A percentile compares a stretch with the other conserved stretches of the same genome.
Conservation (phyloP, 2,888 invertebrate genomes). For the Reticulitermes lucifugus region DNA sequence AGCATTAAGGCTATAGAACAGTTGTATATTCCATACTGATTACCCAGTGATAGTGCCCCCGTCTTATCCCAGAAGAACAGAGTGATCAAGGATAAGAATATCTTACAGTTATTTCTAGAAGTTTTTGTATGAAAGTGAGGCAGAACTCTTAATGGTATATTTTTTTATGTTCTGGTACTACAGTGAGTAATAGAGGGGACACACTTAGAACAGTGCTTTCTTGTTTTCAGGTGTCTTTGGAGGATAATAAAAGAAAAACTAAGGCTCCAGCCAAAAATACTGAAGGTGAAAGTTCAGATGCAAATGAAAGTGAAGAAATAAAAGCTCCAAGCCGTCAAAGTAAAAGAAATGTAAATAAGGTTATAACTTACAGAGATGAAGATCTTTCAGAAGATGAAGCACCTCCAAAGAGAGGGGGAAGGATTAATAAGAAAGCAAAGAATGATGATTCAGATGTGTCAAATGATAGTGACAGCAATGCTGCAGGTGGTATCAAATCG, state of each 20-base stretch:
- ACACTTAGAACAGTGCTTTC: neutral
- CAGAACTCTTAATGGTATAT: neutral
- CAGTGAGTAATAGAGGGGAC: neutral
- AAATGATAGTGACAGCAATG: neutral
- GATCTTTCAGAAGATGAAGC: constrained; percentile 33
- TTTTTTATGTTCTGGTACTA: neutral
- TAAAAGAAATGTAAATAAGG: constrained; percentile 46
- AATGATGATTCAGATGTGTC: constrained; percentile 37
- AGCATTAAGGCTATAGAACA: too few relatives aligned
- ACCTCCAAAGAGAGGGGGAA: constrained; percentile 11
- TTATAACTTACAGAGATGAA: constrained; percentile 44
- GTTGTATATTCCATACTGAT: too few relatives aligned
- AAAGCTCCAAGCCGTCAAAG: constrained; percentile 44
- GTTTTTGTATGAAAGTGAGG: neutral
- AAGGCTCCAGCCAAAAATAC: neutral
- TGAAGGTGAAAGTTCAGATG: constrained; percentile 15
- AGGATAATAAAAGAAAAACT: constrained; percentile 1
- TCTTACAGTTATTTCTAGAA: neutral
- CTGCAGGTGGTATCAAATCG: neutral
- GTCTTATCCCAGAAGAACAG: too few relatives aligned
- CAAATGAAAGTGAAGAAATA: constrained; percentile 35
- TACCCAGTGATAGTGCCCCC: too few relatives aligned
- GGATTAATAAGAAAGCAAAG: constrained; percentile 4
- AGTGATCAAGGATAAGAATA: too few relatives aligned
- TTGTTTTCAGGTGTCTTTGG: neutral